Evolutionary conservation across 2,888 invertebrate genomes (phyloP).

Genomic region (Caenorhabditis sulstoni): DNA sequence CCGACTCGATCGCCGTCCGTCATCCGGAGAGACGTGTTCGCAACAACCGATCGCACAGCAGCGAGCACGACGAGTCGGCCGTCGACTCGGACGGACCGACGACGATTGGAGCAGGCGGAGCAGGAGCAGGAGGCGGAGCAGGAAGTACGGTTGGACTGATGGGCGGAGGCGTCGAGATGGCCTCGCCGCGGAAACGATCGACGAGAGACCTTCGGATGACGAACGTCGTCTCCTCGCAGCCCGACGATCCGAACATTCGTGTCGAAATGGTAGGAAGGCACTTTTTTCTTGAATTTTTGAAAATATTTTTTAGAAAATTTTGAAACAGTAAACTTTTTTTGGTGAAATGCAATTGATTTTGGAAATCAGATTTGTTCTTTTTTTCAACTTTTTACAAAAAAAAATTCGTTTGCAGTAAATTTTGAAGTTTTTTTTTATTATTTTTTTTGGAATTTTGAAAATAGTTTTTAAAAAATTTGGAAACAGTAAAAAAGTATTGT

Average conservation of each 20-base stretch:
- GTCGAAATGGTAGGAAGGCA: constrained; percentile 37
- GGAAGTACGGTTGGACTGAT: neutral
- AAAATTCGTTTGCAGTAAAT: no score
- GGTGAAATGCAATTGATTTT: no score
- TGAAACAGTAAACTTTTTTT: no score
- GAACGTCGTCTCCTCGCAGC: constrained; percentile 12
- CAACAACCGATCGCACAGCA: constrained; percentile 60
- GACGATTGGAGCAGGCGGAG: neutral
- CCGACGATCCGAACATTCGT: constrained; percentile 18
- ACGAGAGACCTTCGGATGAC: constrained; percentile 41
- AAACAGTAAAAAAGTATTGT: neutral
- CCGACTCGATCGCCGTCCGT: constrained; percentile 74
- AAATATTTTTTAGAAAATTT: no score
- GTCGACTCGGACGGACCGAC: constrained; percentile 38
- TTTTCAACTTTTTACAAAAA: no score
- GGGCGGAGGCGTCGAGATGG: neutral
- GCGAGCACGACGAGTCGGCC: constrained; percentile 48
- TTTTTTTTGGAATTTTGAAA: neutral
- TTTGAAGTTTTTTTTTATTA: no score
- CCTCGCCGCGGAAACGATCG: constrained; percentile 42
- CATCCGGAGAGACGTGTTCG: constrained; percentile 52
- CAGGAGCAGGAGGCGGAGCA: neutral
- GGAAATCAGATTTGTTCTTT: no score
- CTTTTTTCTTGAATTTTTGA: neutral
- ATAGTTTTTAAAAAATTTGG: no score